phyloP scores from a whole-genome alignment of 2,888 invertebrate species.

The Cosmia pyralina region DNA sequence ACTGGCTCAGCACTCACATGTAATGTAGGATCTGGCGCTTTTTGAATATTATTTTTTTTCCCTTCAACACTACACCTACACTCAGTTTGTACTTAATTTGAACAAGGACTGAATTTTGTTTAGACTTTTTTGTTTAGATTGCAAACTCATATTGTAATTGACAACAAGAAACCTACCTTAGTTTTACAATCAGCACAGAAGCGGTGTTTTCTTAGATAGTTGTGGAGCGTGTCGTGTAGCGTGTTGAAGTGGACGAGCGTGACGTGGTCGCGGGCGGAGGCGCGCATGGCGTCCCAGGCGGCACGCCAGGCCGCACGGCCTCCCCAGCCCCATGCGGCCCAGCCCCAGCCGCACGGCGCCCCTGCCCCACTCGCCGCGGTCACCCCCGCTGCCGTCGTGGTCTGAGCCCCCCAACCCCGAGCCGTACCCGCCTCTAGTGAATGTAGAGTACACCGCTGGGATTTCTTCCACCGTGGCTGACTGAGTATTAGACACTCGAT shows the following conservation, averaged over 20 bases:
- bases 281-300: constrained; percentile 96
- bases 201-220: constrained; percentile 97
- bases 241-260: constrained; percentile 96
- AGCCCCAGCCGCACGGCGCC: constrained; percentile 94
- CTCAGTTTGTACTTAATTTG: neutral
- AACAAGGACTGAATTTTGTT: neutral
- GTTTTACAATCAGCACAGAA: constrained; percentile 98
- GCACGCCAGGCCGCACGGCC: constrained; percentile 93
- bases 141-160: neutral
- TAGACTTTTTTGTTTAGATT: neutral
- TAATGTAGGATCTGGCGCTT: too few relatives aligned
- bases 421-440: constrained; percentile 96
- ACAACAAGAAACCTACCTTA: constrained; percentile 91
- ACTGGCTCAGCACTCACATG: neutral
- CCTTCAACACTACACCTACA: neutral
- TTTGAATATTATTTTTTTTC: neutral
- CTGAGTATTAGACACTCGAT: constrained; percentile 94
- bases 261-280: constrained; percentile 95
- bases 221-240: constrained; percentile 96
- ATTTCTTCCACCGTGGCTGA: constrained; percentile 96
- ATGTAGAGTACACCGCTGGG: constrained; percentile 96
- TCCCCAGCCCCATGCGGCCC: constrained; percentile 92
- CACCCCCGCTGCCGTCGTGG: constrained; percentile 89
- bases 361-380: constrained; percentile 80
- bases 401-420: constrained; percentile 89